A percentile compares a stretch with the other conserved stretches of the same genome.
These are phyloP conservation scores for Bos taurus DNA, from an alignment of 2,113 vertebrate genomes.

Conservation along the genomic window ARS-UCD2.0 NC_037347.1:66039001-66039500, in stretches of 20 bases:
- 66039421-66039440: neutral
- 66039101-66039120: neutral
- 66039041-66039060: neutral
- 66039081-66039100: neutral
- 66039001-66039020: neutral
- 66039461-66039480: neutral
- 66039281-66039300: neutral
- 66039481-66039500: neutral
- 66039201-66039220: neutral
- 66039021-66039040: neutral
- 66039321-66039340: neutral
- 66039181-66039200: neutral
- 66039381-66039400: accelerated
- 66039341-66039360: neutral
- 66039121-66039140: neutral
- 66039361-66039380: neutral
- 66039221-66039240: neutral
- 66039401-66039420: neutral
- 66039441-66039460: neutral
- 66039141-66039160: neutral
- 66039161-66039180: neutral
- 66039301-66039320: neutral
- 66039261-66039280: neutral
- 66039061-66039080: neutral
- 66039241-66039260: neutral